phyloP scores from a whole-genome alignment of 2,888 invertebrate genomes.

The Mesoligia furuncula region DNA sequence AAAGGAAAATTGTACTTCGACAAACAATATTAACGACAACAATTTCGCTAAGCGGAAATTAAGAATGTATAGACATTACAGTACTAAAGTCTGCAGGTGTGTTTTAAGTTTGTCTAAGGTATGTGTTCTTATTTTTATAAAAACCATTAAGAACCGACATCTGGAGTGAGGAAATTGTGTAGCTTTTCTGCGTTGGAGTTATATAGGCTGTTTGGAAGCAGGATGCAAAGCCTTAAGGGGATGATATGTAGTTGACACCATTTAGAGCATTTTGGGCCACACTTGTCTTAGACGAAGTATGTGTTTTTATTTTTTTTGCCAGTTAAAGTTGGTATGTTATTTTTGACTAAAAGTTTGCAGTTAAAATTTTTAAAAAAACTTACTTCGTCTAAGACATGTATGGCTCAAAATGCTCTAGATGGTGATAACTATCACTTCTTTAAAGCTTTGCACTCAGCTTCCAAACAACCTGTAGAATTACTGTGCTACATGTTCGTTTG shows the following conservation, averaged over 20 bases:
- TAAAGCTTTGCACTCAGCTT: too few relatives aligned
- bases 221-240: too few relatives aligned
- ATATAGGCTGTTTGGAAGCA: background rate
- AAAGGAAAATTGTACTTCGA: conserved; percentile 1
- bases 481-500: background rate
- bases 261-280: too few relatives aligned
- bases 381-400: too few relatives aligned
- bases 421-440: too few relatives aligned
- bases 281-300: too few relatives aligned
- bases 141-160: conserved; percentile 1
- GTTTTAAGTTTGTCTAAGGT: conserved; percentile 27
- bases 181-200: background rate
- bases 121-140: conserved; percentile 21
- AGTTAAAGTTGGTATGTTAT: too few relatives aligned
- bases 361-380: too few relatives aligned
- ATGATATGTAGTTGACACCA: too few relatives aligned
- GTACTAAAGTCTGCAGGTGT: background rate
- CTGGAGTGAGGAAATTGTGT: background rate
- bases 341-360: too few relatives aligned
- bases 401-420: too few relatives aligned
- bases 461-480: background rate
- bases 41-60: conserved; percentile 30
- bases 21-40: conserved; percentile 16
- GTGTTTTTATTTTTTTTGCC: too few relatives aligned
- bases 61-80: conserved; percentile 35